Base-by-base conservation (phyloP, 2,113 vertebrate genomes). In the Pelobates fuscus region DNA sequence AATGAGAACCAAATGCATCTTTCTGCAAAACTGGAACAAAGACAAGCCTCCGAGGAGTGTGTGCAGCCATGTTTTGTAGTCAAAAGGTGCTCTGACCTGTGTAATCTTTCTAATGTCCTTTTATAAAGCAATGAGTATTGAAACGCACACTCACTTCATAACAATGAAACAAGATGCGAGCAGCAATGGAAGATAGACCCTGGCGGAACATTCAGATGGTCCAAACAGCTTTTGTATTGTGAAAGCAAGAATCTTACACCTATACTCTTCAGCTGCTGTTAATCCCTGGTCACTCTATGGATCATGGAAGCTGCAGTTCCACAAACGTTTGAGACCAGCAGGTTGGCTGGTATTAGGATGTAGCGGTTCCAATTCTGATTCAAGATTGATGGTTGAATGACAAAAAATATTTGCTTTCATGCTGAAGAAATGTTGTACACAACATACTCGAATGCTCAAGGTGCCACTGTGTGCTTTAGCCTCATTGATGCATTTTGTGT, bases 1-100 rank as follows among this genome's bases (percentile, higher is more conserved):
- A 24, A 64, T 17, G 49, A 8, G 29, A 29, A 37, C n/a, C 60
- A 63, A 61, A 8, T 57, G 44, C 17, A 30, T 44, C n/a, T 24
- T 23, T 15, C 11, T 30, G n/a, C 8, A 68, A 68, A 30, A 55
- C 27, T 55, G 3, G 21, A 23, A 12, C 46, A 55, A 30, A 20
- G 18, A 52, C 18, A n/a, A 52, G 21, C 46, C 30, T 21, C 26
- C 58, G 49, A 32, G 20, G n/a, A 37, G 32, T 32, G 18, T 44
- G 44, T 67, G 58, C 25, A 59, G 63, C 63, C 54, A 61, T 68
- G 41, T 27, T 60, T 14, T 68, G 41, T 54, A 68, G 65, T 29
- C n/a, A 77, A 68, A 46, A 52, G 43, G 18, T 24, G 25, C 66
- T 49, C 26, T 66, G 30, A 32, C 64, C 37, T 60, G 21, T 52